Evolutionary conservation across 2,113 vertebrate genomes (phyloP), one percentile per base, ranked within the genome.

Genomic region (Anoplopoma fimbria): DNA sequence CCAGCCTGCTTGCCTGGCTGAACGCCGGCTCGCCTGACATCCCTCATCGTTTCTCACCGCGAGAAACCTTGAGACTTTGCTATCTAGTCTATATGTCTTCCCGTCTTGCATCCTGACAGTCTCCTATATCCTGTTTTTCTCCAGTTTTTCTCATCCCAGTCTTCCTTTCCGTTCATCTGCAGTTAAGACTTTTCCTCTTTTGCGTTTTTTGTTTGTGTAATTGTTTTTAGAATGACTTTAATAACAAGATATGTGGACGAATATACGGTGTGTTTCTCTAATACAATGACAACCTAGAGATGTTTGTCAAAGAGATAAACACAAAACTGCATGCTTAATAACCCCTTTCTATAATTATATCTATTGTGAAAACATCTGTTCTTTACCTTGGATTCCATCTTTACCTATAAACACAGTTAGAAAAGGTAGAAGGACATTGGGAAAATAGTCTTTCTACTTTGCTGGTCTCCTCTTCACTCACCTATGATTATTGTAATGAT

Each of bases 61-160:
- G 55, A 72, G 51, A 89, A 87, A 88, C 87, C 86, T 88, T 92
- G 83, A 92, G 84, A 81, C 80, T 76, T 75, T 31, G 4, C 63
- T 27, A 21, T 61, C 38, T 68, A 21, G 42, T 82, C 64, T 34
- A 77, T 86, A 69, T 68, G 34, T 79, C 68, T 82, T 60, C 60
- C 25, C 47, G 1, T 45, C 58, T 57, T 1, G 15, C 38, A 47
- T 67, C 40, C 38, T 47, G 19, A 49, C 21, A 38, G n/a, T 49
- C 55, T 74, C 45, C 29, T 40, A 19, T 9, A 51, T 71, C 0
- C 9, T 49, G 4, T 14, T 53, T 74, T 75, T 68, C 68, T 86
- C 23, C 23, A 9, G 40, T 0, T 4, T 19, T 29, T 70, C 3
- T 61, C 33, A n/a, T 65, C 3, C 23, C 29, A 23, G 23, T 31